Evolutionary conservation across 2,113 vertebrate genomes (phyloP).

Genomic region (Nesoenas mayeri): DNA sequence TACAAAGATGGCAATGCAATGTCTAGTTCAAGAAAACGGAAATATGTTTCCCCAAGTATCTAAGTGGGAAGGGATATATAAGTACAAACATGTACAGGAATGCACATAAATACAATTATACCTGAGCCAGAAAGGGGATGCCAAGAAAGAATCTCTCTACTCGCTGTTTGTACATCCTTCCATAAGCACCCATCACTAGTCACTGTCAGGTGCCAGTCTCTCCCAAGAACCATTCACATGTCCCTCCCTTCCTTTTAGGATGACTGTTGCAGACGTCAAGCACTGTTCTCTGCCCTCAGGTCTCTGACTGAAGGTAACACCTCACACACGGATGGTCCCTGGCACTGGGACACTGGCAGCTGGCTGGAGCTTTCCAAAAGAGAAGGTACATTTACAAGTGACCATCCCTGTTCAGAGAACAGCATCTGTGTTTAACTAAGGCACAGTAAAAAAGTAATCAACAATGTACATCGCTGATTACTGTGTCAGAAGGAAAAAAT

Average conservation of each 20-base stretch:
- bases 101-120: background rate
- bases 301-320: background rate
- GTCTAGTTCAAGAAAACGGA: background rate
- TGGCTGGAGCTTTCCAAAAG: background rate
- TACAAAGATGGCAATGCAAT: background rate
- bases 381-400: background rate
- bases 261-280: background rate
- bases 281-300: background rate
- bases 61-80: background rate
- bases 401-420: background rate
- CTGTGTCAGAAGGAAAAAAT: background rate
- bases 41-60: background rate
- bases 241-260: background rate
- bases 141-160: background rate
- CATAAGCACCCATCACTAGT: background rate
- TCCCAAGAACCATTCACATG: background rate
- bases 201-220: background rate
- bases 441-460: background rate
- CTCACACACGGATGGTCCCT: background rate
- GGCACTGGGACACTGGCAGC: background rate
- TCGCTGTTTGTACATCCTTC: background rate
- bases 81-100: background rate
- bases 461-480: background rate
- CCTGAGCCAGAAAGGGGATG: background rate
- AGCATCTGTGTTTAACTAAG: background rate